phyloP scores from a whole-genome alignment of 2,888 invertebrate species.

The Brachynemurus nebulosus region DNA sequence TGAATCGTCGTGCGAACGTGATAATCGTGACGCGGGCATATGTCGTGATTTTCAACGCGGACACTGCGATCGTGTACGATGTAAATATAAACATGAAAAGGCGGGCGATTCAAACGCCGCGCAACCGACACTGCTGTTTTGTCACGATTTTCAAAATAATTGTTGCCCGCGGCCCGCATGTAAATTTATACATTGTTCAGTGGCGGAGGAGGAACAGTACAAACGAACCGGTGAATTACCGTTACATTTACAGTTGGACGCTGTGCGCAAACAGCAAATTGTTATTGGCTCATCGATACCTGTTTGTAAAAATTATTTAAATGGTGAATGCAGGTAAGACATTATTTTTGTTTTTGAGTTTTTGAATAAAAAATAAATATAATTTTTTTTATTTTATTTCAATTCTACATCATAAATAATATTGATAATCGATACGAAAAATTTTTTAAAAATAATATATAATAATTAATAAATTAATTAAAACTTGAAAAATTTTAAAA shows the following conservation, averaged over 20 bases:
- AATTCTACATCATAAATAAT: too few species aligned
- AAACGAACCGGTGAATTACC: slow-evolving; percentile 59
- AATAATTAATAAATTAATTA: too few species aligned
- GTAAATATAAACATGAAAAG: slow-evolving; percentile 38
- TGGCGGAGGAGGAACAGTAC: slow-evolving; percentile 64
- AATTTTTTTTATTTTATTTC: too few species aligned
- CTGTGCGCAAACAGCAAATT: slow-evolving; percentile 30
- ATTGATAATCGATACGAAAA: too few species aligned
- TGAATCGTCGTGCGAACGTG: background rate
- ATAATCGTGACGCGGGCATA: slow-evolving; percentile 20
- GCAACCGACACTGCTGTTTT: slow-evolving; percentile 32
- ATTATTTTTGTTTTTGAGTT: too few species aligned
- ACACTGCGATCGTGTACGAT: slow-evolving; percentile 37
- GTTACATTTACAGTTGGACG: slow-evolving; percentile 34
- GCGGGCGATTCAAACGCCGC: slow-evolving; percentile 27
- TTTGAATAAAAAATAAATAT: too few species aligned
- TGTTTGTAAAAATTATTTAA: slow-evolving; percentile 36
- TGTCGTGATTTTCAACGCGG: slow-evolving; percentile 45
- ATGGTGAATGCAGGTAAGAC: slow-evolving; percentile 33
- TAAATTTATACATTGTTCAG: slow-evolving; percentile 62
- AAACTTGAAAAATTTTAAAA: too few species aligned
- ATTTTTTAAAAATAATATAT: too few species aligned
- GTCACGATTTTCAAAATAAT: slow-evolving; percentile 59
- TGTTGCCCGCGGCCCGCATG: slow-evolving; percentile 59
- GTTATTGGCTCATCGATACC: slow-evolving; percentile 29